phyloP scores from a whole-genome alignment of 2,113 vertebrate species.

The Nothoprocta pentlandii region DNA sequence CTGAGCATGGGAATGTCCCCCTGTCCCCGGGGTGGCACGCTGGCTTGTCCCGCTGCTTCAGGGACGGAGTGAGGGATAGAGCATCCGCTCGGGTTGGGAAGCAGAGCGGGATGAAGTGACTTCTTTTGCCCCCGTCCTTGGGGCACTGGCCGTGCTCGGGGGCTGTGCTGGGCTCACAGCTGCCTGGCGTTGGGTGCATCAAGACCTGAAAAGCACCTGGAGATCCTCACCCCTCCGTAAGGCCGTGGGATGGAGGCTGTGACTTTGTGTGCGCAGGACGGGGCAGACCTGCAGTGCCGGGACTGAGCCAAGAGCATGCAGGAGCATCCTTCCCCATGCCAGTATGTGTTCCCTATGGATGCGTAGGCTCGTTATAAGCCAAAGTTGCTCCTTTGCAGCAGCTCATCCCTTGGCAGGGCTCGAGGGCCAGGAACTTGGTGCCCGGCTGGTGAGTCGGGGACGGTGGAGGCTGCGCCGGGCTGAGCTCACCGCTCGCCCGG shows the following conservation, averaged over 20 bases:
- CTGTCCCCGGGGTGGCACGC: background rate
- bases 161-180: background rate
- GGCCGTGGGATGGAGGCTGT: background rate
- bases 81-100: background rate
- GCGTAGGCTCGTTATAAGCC: too few relatives aligned
- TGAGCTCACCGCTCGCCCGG: conserved; percentile 72
- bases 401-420: too few relatives aligned
- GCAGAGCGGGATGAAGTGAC: background rate
- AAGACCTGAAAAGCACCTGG: background rate
- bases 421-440: background rate
- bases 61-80: too few relatives aligned
- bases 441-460: conserved; percentile 47
- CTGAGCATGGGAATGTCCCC: background rate
- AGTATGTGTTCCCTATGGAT: too few relatives aligned
- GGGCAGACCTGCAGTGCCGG: too few relatives aligned
- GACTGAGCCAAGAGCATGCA: too few relatives aligned
- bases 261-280: too few relatives aligned
- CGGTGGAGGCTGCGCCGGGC: conserved; percentile 44
- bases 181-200: background rate
- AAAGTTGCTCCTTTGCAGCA: too few relatives aligned
- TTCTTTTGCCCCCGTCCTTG: too few relatives aligned
- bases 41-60: background rate
- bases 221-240: background rate
- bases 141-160: too few relatives aligned
- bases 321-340: too few relatives aligned